Evolutionary conservation across 2,797 vertebrate species (phyloP).

Genomic region (Trichosurus vulpecula): DNA sequence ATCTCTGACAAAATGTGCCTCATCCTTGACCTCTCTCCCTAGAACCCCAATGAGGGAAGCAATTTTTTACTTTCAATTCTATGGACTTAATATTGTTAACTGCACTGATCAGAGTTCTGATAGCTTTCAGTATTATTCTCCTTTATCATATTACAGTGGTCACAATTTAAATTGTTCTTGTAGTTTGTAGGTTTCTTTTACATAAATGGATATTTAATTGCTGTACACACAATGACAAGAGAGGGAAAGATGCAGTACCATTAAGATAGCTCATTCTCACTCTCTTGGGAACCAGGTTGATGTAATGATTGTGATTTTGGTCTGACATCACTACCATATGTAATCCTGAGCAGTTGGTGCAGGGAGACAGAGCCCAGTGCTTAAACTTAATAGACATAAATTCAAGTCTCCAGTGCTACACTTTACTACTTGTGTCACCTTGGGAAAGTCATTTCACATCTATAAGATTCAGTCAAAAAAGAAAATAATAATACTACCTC

Average conservation of each 20-base stretch:
- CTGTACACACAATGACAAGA: background rate
- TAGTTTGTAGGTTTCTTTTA: background rate
- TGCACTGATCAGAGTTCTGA: no score
- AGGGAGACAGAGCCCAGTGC: no score
- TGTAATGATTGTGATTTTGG: background rate
- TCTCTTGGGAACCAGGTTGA: background rate
- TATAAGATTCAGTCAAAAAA: background rate
- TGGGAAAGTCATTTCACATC: background rate
- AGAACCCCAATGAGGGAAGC: no score
- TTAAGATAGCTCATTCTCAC: background rate
- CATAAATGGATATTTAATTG: background rate
- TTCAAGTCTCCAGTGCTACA: background rate
- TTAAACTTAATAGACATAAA: background rate
- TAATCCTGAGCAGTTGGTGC: no score
- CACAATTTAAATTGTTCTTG: no score
- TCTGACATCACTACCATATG: background rate
- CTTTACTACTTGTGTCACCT: background rate
- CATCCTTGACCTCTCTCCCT: no score
- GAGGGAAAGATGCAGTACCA: background rate
- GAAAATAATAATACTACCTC: background rate
- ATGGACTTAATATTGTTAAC: no score
- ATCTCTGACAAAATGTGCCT: no score
- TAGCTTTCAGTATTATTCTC: no score
- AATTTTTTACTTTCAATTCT: no score
- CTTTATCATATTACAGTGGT: no score